Conservation (phyloP, 2,888 invertebrate species). For the Apamea sordens region DNA sequence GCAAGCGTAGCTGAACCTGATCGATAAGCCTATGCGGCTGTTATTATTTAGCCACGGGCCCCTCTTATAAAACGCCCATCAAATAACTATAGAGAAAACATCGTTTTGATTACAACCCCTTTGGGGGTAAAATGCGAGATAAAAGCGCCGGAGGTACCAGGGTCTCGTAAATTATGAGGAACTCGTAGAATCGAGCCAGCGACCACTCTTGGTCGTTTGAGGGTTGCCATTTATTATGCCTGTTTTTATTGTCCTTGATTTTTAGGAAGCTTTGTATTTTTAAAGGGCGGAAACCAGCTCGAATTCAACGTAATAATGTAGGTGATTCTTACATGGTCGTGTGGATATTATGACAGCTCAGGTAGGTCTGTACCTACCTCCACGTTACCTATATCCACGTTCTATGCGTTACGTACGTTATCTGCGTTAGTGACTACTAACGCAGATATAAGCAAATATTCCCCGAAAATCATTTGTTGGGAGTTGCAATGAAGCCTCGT, state of each 20-base stretch:
- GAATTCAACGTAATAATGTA: background rate
- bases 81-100: conserved; percentile 31
- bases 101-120: conserved; percentile 34
- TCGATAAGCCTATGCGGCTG: too few species aligned
- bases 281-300: background rate
- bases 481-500: background rate
- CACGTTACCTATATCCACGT: too few species aligned
- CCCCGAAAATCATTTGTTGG: background rate
- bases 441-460: background rate
- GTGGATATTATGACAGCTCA: background rate
- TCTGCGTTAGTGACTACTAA: too few species aligned
- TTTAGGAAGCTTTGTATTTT: background rate
- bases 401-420: too few species aligned
- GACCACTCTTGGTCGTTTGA: conserved; percentile 23
- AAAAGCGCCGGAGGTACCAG: conserved; percentile 41
- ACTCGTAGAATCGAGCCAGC: conserved; percentile 23
- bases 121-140: conserved; percentile 28
- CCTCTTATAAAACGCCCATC: background rate
- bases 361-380: too few species aligned
- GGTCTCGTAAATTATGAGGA: conserved; percentile 52
- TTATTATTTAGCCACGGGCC: too few species aligned
- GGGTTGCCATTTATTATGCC: conserved; percentile 32
- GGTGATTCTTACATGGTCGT: background rate
- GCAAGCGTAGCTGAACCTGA: too few species aligned
- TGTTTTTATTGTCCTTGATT: conserved; percentile 3